Evolutionary conservation across 1,140 invertebrate species (phyloP), one percentile per base, ranked within the genome.

Genomic region (Sipha flava): DNA sequence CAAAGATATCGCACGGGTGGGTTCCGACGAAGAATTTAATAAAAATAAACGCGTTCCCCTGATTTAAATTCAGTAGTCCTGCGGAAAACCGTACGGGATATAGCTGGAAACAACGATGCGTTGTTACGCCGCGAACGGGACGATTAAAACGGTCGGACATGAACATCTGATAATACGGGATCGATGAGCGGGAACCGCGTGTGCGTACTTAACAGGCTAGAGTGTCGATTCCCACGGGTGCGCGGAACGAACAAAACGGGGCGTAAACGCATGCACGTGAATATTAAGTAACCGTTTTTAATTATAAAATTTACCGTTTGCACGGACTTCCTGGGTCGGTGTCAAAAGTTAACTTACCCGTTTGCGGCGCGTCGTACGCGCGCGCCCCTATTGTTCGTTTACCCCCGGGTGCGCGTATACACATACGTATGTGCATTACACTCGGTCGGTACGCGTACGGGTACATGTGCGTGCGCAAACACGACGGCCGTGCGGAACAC

Each of bases 291-390:
- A 54, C 52, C 49, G 73, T 77, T 77, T 77, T 77, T 77, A 77
- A 77, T 77, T 77, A 59, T 43, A 47, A 54, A 57, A 77, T 77
- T 59, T 77, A 52, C 49, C 29, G 73, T 75, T 43, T 47, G 68
- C 29, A 49, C 49, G 31, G 73, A 59, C 52, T 77, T 77, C 73
- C 73, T 77, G 73, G 73, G 73, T 59, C 73, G 73, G 31, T 75
- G 72, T 75, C 72, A 75, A 75, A 75, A 75, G 72, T 75, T 54
- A 54, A 75, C 72, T 75, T 54, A 29, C 72, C 47, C n/a, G 72
- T 37, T 31, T 52, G 45, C 31, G 54, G 26, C 23, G 10, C 40
- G 12, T 21, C 18, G 45, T 29, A 26, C 21, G 66, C 26, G 43
- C 52, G 73, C 29, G 73, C 73, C 73, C 73, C 73, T 77, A 77